Percentiles rank a stretch among this genome's conserved stretches.
Conservation (phyloP, 1,140 invertebrate species). For the Tachypleus tridentatus region DNA sequence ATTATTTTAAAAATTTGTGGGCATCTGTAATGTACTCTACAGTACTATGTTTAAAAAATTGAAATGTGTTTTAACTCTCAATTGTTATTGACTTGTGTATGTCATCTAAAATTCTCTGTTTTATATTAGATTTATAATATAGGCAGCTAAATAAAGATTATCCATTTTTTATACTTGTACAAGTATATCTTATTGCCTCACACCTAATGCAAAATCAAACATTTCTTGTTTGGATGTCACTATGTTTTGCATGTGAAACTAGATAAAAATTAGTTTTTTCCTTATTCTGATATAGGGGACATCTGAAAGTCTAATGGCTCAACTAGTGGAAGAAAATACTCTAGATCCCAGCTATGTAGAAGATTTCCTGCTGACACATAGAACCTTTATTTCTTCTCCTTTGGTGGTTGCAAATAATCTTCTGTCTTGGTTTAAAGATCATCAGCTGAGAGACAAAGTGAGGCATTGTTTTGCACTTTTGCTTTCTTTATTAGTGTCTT, state of each 20-base stretch:
- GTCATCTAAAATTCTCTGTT: too few relatives aligned
- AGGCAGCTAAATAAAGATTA: not conserved
- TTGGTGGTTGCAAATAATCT: slow-evolving; percentile 73
- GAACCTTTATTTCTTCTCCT: slow-evolving; percentile 83
- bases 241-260: too few relatives aligned
- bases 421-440: slow-evolving; percentile 70
- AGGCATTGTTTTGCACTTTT: not conserved
- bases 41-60: too few relatives aligned
- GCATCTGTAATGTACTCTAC: too few relatives aligned
- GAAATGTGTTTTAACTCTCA: too few relatives aligned
- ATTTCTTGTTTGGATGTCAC: too few relatives aligned
- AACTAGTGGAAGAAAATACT: slow-evolving; percentile 88
- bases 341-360: slow-evolving; percentile 94
- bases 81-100: too few relatives aligned
- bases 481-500: too few relatives aligned
- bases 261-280: too few relatives aligned
- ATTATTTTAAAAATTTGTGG: not conserved
- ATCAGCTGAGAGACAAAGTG: slow-evolving; percentile 56
- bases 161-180: too few relatives aligned
- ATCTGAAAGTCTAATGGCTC: slow-evolving; percentile 76
- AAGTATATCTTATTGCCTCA: too few relatives aligned
- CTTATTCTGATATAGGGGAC: slow-evolving; percentile 50
- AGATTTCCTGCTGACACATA: slow-evolving; percentile 94
- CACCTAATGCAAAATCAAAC: too few relatives aligned
- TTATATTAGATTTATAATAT: not conserved